Evolutionary conservation across 1,140 invertebrate species (phyloP), one percentile per base, ranked within the genome.

Genomic region (Saccostrea cuccullata): DNA sequence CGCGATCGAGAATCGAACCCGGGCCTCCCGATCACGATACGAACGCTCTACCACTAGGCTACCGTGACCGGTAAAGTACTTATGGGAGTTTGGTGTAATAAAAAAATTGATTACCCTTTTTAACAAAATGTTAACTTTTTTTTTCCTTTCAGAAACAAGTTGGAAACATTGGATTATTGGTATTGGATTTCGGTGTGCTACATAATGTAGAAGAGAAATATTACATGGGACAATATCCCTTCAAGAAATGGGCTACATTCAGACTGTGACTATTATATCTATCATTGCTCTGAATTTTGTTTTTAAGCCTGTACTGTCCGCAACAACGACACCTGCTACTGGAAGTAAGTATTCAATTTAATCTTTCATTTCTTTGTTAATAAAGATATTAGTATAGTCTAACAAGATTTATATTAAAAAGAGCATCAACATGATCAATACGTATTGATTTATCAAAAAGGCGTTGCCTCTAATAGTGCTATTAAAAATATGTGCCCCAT

Each of bases 241-340:
- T 36, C 70, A 77, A 77, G 70, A 77, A 77, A 77, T 77, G 70
- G 70, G 70, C 70, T 30, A 13, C 12, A 77, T 77, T 77, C 70
- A 30, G 70, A 77, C 70, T 36, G 26, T 77, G 11, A 36, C 30
- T 36, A 13, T 77, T 13, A 12, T 36, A 36, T 77, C 5, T 36
- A 77, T 77, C 26, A 77, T 77, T 36, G 70, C 30, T 77, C 70
- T 77, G 70, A 77, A 77, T 77, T 77, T 30, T 26, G 23, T 15
- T 36, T 77, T 17, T 4, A 36, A 47, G 5, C 47, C 47, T 47
- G 47, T 15, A 15, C 13, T 77, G 23, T 23, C 70, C 13, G 23
- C 26, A 30, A 77, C 70, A 36, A 77, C 70, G 13, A 77, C 70
- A 77, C 23, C 70, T 15, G 1, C 70, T 1, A 77, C 70, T 17